These are phyloP conservation scores for Polymixis flavicincta DNA, from an alignment of 2,888 invertebrate species.

Conservation along the genomic window DNA sequence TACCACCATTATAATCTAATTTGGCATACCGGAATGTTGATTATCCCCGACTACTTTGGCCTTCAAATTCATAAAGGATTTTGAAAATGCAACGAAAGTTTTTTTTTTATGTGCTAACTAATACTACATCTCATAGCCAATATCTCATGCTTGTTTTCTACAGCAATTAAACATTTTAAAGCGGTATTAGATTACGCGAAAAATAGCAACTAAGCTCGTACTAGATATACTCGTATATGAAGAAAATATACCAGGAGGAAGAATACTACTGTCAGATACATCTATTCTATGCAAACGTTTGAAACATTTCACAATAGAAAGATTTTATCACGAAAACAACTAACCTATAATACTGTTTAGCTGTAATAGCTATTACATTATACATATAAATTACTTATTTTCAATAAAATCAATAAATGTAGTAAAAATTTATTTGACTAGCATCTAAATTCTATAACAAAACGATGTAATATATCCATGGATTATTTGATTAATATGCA, in stretches of 20 bases:
- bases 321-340: constrained; percentile 83
- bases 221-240: constrained; percentile 53
- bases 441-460: constrained; percentile 83
- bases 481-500: constrained; percentile 44
- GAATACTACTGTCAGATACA: constrained; percentile 69
- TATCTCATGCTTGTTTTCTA: constrained; percentile 47
- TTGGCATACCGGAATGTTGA: constrained; percentile 88
- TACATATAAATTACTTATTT: constrained; percentile 78
- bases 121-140: constrained; percentile 62
- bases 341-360: constrained; percentile 90
- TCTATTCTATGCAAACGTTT: constrained; percentile 76
- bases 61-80: constrained; percentile 62
- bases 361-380: constrained; percentile 81
- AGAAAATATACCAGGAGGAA: constrained; percentile 59
- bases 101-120: constrained; percentile 61
- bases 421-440: constrained; percentile 88
- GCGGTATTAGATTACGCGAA: constrained; percentile 48
- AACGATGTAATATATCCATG: constrained; percentile 64
- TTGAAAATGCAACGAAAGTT: constrained; percentile 65
- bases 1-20: constrained; percentile 80
- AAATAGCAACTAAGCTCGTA: constrained; percentile 60
- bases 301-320: constrained; percentile 84
- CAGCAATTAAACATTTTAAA: constrained; percentile 54
- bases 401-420: constrained; percentile 82
- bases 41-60: constrained; percentile 82